Evolutionary conservation across 1,140 invertebrate species (phyloP).

Genomic region (Eriosoma lanigerum): DNA sequence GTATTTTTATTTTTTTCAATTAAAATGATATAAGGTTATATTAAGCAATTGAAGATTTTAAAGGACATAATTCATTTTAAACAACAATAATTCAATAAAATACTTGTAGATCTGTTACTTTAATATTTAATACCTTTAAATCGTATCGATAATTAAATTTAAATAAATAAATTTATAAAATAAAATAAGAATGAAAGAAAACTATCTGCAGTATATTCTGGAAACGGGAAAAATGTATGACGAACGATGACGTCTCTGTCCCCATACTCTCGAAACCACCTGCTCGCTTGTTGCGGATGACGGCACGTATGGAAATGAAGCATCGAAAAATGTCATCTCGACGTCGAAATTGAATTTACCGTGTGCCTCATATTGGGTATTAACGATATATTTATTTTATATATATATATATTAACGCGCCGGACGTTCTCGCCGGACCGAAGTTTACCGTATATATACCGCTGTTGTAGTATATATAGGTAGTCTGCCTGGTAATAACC

Average conservation of each 20-base stretch:
- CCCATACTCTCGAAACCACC: not conserved
- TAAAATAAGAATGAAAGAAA: too few relatives aligned
- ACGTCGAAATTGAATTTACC: not conserved
- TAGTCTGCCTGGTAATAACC: constrained; percentile 10
- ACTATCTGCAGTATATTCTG: too few relatives aligned
- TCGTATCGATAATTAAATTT: too few relatives aligned
- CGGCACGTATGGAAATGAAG: not conserved
- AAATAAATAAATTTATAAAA: too few relatives aligned
- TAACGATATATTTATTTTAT: too few relatives aligned
- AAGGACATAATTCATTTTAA: too few relatives aligned
- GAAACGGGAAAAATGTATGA: not conserved
- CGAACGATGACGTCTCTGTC: not conserved
- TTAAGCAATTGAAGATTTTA: too few relatives aligned
- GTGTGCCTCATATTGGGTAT: not conserved
- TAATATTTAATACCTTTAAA: too few relatives aligned
- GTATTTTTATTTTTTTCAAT: too few relatives aligned
- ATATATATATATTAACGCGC: not conserved
- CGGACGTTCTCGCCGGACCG: not conserved
- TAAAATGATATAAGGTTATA: too few relatives aligned
- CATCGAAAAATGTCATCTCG: not conserved
- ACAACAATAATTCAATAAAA: too few relatives aligned
- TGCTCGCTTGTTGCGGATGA: not conserved
- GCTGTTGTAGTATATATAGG: not conserved
- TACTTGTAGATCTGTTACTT: too few relatives aligned
- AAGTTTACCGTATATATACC: not conserved